Percentiles rank a stretch among this genome's conserved stretches.
These are phyloP conservation scores for Chymomyza amoena DNA, from an alignment of 2,888 invertebrate genomes.

Conservation along the genomic window DNA sequence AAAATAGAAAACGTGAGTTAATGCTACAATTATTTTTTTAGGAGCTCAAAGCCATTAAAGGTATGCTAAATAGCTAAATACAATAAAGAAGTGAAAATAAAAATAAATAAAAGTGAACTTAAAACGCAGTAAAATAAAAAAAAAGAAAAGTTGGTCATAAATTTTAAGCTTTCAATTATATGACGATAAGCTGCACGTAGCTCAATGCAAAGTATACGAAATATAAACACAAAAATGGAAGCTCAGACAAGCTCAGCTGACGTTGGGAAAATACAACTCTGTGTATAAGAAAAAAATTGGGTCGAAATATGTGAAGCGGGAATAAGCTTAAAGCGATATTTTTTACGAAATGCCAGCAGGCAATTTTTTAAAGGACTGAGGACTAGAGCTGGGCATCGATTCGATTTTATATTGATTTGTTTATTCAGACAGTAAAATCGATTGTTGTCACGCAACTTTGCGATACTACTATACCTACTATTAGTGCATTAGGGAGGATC, in stretches of 20 bases:
- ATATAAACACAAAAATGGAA: slow-evolving; percentile 4
- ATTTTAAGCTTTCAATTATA: slow-evolving; percentile 66
- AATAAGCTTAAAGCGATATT: too few species aligned
- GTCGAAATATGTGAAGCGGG: too few species aligned
- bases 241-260: not conserved
- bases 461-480: too few species aligned
- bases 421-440: too few species aligned
- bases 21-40: not conserved
- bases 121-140: not conserved
- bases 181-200: slow-evolving; percentile 53
- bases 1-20: not conserved
- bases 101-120: not conserved
- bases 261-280: not conserved
- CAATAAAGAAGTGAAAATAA: not conserved
- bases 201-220: slow-evolving; percentile 31
- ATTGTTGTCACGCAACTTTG: too few species aligned
- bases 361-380: too few species aligned
- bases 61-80: slow-evolving; percentile 61
- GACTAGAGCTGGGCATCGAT: too few species aligned
- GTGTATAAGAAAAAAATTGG: not conserved
- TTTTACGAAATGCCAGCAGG: too few species aligned
- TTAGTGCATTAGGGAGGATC: too few species aligned
- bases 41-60: not conserved
- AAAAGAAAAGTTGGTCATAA: slow-evolving; percentile 47
- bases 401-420: too few species aligned